Conservation (phyloP, 2,113 vertebrate genomes). For the Rhynchopsitta pachyrhyncha region DNA sequence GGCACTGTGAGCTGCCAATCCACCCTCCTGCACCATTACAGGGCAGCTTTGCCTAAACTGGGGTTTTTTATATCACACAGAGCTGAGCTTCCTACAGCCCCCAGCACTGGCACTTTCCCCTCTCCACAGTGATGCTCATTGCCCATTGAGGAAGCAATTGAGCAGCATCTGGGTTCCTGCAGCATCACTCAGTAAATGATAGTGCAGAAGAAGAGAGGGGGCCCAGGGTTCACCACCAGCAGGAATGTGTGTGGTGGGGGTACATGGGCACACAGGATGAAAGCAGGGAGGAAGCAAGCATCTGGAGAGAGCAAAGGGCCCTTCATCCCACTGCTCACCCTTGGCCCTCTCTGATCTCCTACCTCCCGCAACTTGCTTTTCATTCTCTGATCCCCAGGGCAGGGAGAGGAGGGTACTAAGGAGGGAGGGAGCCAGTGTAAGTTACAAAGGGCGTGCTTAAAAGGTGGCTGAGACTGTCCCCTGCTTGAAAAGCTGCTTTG, state of each 20-base stretch:
- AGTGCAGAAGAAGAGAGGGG: not conserved
- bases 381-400: not conserved
- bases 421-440: not conserved
- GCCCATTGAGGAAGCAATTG: rapidly evolving
- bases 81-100: not conserved
- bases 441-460: not conserved
- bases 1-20: not conserved
- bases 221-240: not conserved
- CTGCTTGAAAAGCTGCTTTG: constrained; percentile 26
- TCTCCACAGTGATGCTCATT: not conserved
- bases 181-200: not conserved
- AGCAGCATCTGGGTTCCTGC: not conserved
- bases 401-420: not conserved
- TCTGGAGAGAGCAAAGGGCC: constrained; percentile 16
- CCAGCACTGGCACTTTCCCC: not conserved
- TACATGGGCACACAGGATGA: not conserved
- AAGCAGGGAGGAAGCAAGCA: constrained; percentile 33
- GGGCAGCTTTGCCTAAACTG: not conserved
- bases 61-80: not conserved
- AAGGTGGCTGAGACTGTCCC: not conserved
- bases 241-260: not conserved
- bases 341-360: constrained; percentile 41
- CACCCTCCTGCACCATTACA: not conserved
- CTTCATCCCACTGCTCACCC: constrained; percentile 47
- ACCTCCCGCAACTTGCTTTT: constrained; percentile 24